Conservation (phyloP, 2,888 invertebrate species). For the Gymnosoma rotundatum region DNA sequence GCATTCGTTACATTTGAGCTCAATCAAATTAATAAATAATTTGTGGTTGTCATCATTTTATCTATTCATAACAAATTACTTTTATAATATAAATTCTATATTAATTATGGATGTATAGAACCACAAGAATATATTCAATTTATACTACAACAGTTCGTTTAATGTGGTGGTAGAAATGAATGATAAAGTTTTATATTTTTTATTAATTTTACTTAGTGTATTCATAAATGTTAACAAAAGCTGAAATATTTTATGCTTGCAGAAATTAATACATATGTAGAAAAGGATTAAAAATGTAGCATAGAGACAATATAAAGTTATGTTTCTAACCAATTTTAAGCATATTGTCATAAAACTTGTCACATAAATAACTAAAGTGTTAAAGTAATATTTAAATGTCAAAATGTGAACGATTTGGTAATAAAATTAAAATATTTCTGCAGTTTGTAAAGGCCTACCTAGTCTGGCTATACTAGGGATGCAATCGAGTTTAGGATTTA, state of each 20-base stretch:
- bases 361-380: too few relatives aligned
- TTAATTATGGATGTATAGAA: background rate
- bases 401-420: too few relatives aligned
- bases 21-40: slow-evolving; percentile 10
- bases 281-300: too few relatives aligned
- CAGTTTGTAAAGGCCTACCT: too few relatives aligned
- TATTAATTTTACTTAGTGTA: background rate
- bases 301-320: too few relatives aligned
- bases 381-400: too few relatives aligned
- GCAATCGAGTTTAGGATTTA: too few relatives aligned
- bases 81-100: background rate
- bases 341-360: too few relatives aligned
- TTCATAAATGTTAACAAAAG: background rate
- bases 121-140: background rate
- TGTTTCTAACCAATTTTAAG: too few relatives aligned
- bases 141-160: background rate
- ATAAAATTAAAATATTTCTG: too few relatives aligned
- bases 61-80: background rate
- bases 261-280: too few relatives aligned
- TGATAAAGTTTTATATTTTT: background rate
- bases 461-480: too few relatives aligned
- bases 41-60: background rate
- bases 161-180: background rate
- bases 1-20: background rate
- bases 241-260: background rate